Evolutionary conservation across 2,888 invertebrate genomes (phyloP).

Genomic region (Altica lythri): DNA sequence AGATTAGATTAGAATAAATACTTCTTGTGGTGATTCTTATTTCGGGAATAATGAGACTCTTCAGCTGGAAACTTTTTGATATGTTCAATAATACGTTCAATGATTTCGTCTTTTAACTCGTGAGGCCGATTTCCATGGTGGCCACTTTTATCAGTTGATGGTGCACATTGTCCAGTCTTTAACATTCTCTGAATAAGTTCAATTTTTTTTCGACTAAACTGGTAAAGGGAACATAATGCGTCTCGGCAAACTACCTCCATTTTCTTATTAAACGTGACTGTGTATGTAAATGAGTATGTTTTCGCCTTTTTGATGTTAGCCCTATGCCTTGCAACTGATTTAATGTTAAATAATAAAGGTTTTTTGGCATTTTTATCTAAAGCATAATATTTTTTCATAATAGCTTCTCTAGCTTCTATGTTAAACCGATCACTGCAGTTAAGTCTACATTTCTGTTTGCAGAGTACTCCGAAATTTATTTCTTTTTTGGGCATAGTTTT

Average conservation of each 20-base stretch:
- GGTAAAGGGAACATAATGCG: too few relatives aligned
- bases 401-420: slow-evolving; percentile 9
- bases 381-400: slow-evolving; percentile 13
- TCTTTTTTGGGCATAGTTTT: slow-evolving; percentile 19
- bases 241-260: neutral
- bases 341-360: slow-evolving; percentile 4
- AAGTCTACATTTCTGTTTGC: slow-evolving; percentile 19
- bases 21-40: too few relatives aligned
- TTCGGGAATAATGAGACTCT: too few relatives aligned
- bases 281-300: neutral
- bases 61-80: neutral
- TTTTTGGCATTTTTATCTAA: slow-evolving; percentile 9
- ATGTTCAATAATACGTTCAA: neutral
- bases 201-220: neutral
- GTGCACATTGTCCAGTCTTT: neutral
- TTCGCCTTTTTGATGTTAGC: neutral
- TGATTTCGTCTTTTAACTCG: neutral
- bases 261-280: neutral
- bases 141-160: neutral
- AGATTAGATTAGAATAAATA: too few relatives aligned
- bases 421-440: slow-evolving; percentile 21
- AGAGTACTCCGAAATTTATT: slow-evolving; percentile 5
- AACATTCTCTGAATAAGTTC: neutral
- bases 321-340: neutral
- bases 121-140: neutral